A percentile compares a stretch with the other conserved stretches of the same genome.
Conservation (phyloP, 2,888 invertebrate species). For the Dendrolimus houi region DNA sequence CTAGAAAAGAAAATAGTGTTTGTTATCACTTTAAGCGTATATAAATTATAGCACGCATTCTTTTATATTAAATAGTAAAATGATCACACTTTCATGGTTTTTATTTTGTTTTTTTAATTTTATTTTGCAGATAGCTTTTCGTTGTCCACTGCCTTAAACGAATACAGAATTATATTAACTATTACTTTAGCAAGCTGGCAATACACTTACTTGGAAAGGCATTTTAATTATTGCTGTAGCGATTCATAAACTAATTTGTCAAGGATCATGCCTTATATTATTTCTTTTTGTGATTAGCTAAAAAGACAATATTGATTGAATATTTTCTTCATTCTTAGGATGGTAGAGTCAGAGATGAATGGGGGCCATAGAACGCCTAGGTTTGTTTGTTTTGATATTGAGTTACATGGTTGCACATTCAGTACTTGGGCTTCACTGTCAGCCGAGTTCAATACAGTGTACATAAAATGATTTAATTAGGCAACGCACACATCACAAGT, state of each 20-base stretch:
- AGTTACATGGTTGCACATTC: slow-evolving; percentile 49
- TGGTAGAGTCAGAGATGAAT: slow-evolving; percentile 81
- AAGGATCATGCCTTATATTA: too few species aligned
- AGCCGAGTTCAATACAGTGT: slow-evolving; percentile 6
- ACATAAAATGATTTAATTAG: background rate
- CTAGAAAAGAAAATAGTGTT: background rate
- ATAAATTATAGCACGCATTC: too few species aligned
- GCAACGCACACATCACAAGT: background rate
- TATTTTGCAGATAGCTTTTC: background rate
- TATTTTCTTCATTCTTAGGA: slow-evolving; percentile 73
- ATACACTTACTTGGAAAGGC: too few species aligned
- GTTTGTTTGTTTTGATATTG: slow-evolving; percentile 67
- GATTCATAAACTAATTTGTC: too few species aligned
- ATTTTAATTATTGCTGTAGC: too few species aligned
- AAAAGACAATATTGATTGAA: slow-evolving; percentile 22
- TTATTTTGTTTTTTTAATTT: background rate
- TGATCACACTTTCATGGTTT: too few species aligned
- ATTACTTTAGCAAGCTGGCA: too few species aligned
- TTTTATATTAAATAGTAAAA: too few species aligned
- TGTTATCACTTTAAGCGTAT: background rate
- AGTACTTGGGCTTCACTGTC: slow-evolving; percentile 12
- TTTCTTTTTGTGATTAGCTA: too few species aligned
- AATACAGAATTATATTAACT: too few species aligned
- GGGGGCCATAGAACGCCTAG: slow-evolving; percentile 82
- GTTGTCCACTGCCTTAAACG: background rate